A percentile compares a stretch with the other conserved stretches of the same genome.
Conservation (phyloP, 35 echinoderm and acorn worm genomes). For the Amphiura filiformis region DNA sequence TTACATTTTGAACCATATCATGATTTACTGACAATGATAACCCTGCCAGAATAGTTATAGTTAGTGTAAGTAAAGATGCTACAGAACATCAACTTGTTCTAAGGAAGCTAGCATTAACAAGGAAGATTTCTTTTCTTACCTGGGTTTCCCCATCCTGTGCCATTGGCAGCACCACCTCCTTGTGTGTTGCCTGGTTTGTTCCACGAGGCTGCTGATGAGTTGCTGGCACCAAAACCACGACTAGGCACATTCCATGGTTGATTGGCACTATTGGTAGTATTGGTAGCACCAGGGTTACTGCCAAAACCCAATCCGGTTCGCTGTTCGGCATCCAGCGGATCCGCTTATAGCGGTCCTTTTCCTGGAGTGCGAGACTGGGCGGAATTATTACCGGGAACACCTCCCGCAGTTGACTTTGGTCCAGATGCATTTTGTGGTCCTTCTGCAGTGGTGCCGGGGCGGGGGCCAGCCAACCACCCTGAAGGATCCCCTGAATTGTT, state of each 20-base stretch:
- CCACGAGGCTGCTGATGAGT: neutral
- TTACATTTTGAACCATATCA: too few relatives aligned
- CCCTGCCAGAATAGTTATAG: too few relatives aligned
- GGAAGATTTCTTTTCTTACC: too few relatives aligned
- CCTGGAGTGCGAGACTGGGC: neutral
- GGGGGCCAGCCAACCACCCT: neutral
- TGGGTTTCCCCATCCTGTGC: slow-evolving; percentile 23
- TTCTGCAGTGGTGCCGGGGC: neutral
- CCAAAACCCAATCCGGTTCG: slow-evolving; percentile 12
- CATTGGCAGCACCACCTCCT: neutral
- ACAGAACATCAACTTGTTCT: too few relatives aligned
- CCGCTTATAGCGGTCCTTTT: neutral
- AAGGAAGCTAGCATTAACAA: too few relatives aligned
- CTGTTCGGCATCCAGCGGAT: slow-evolving; percentile 17
- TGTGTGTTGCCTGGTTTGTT: neutral
- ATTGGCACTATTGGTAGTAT: slow-evolving; percentile 38
- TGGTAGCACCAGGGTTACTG: slow-evolving; percentile 22
- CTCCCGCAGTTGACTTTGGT: neutral
- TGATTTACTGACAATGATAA: too few relatives aligned
- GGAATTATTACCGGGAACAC: neutral
- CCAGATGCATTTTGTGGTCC: slow-evolving; percentile 2
- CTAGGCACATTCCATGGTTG: neutral
- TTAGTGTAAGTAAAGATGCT: too few relatives aligned
- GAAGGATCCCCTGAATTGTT: slow-evolving; percentile 3
- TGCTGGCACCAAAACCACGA: neutral